A percentile compares a stretch with the other conserved stretches of the same genome.
Conservation (phyloP, 1,140 invertebrate species). For the Bombus huntii region DNA sequence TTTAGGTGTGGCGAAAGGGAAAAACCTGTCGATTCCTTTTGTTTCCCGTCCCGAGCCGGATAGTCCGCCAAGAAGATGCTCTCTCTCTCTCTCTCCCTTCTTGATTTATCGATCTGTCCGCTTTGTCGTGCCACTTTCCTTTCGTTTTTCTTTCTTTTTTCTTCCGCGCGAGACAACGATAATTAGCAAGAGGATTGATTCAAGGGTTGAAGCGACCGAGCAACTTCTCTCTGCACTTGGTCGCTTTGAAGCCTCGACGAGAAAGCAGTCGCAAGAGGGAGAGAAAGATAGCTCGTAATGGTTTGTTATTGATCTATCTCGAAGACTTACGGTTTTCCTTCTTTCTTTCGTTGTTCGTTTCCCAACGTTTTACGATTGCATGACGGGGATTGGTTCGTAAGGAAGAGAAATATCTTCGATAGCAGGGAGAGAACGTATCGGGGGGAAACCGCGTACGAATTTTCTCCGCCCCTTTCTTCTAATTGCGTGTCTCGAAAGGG, state of each 20-base stretch:
- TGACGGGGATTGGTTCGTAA: background rate
- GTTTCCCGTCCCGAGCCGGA: background rate
- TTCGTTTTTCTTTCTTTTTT: background rate
- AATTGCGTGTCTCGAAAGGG: constrained; percentile 10
- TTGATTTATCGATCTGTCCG: constrained; percentile 33
- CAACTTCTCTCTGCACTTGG: background rate
- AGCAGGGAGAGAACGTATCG: background rate
- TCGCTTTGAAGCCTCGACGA: constrained; percentile 43
- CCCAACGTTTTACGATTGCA: constrained; percentile 28
- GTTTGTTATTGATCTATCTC: constrained; percentile 78
- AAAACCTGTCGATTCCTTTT: constrained; percentile 55
- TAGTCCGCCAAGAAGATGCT: constrained; percentile 13
- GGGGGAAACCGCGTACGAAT: constrained; percentile 45
- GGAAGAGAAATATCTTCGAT: constrained; percentile 50
- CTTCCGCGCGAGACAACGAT: constrained; percentile 18
- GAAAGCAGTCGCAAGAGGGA: constrained; percentile 11
- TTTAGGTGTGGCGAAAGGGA: constrained; percentile 51
- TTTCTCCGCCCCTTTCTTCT: constrained; percentile 16
- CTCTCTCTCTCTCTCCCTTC: background rate
- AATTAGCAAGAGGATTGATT: constrained; percentile 46
- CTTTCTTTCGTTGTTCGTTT: constrained; percentile 62
- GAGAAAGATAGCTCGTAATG: constrained; percentile 73
- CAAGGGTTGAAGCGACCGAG: constrained; percentile 6
- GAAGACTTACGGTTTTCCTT: constrained; percentile 66
- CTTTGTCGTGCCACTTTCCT: constrained; percentile 10